Conservation (phyloP, 2,888 invertebrate genomes). For the Rhaphigaster nebulosa region DNA sequence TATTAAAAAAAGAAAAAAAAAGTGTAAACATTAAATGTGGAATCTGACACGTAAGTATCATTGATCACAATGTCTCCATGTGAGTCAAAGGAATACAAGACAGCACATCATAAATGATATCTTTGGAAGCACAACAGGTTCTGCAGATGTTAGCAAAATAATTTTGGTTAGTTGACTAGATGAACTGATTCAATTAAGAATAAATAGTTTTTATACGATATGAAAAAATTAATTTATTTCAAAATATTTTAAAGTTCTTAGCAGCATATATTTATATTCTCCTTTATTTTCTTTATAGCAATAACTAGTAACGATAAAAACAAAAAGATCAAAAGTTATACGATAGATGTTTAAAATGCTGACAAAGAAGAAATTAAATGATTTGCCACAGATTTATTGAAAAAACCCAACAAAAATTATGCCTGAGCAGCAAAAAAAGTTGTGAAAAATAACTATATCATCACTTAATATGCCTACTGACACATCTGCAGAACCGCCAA, state of each 20-base stretch:
- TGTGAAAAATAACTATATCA: background rate
- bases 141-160: slow-evolving; percentile 37
- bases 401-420: background rate
- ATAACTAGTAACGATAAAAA: background rate
- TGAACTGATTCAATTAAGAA: background rate
- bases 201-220: background rate
- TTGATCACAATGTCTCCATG: slow-evolving; percentile 53
- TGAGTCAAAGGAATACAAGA: slow-evolving; percentile 34
- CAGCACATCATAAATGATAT: slow-evolving; percentile 17
- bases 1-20: slow-evolving; percentile 33
- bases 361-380: background rate
- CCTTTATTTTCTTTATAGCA: background rate
- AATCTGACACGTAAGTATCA: slow-evolving; percentile 50
- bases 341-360: background rate
- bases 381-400: background rate
- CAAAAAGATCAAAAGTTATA: background rate
- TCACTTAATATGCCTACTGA: background rate
- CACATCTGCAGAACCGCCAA: slow-evolving; percentile 19
- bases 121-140: slow-evolving; percentile 40
- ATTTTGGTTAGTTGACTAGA: slow-evolving; percentile 57
- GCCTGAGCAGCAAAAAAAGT: background rate
- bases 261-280: background rate
- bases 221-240: background rate
- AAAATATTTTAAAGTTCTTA: background rate
- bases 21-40: slow-evolving; percentile 49